These are phyloP conservation scores for Volucella bombylans DNA, from an alignment of 2,888 invertebrate species.

Conservation along the genomic window DNA sequence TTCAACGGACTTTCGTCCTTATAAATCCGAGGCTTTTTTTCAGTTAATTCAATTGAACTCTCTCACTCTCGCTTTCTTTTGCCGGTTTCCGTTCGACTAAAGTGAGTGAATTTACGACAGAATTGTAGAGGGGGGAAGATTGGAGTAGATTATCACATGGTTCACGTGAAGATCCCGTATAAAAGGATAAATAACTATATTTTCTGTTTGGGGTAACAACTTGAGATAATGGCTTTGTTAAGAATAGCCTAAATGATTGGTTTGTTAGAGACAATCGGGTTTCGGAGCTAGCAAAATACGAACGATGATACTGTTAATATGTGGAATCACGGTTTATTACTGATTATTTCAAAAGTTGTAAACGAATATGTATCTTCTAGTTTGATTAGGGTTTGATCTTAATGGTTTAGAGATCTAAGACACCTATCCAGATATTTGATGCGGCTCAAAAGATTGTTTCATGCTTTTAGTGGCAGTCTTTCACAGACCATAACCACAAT, in stretches of 20 bases:
- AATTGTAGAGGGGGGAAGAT: background rate
- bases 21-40: constrained; percentile 40
- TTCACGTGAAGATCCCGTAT: constrained; percentile 9
- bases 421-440: too few species aligned
- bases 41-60: constrained; percentile 49
- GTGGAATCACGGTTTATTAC: too few species aligned
- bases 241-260: background rate
- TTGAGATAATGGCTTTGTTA: constrained; percentile 20
- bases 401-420: too few species aligned
- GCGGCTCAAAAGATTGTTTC: too few species aligned
- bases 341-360: too few species aligned
- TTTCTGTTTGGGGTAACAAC: constrained; percentile 13
- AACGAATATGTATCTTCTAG: too few species aligned
- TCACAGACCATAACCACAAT: too few species aligned
- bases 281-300: too few species aligned
- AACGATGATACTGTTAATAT: too few species aligned
- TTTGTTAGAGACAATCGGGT: too few species aligned
- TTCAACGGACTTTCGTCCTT: constrained; percentile 12
- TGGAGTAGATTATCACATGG: constrained; percentile 15
- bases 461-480: too few species aligned
- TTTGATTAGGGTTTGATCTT: too few species aligned
- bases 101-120: constrained; percentile 16
- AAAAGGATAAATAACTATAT: constrained; percentile 8
- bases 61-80: background rate
- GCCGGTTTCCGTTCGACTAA: background rate